These are phyloP conservation scores for Apoderus coryli DNA, from an alignment of 2,888 invertebrate genomes.

Conservation along the genomic window DNA sequence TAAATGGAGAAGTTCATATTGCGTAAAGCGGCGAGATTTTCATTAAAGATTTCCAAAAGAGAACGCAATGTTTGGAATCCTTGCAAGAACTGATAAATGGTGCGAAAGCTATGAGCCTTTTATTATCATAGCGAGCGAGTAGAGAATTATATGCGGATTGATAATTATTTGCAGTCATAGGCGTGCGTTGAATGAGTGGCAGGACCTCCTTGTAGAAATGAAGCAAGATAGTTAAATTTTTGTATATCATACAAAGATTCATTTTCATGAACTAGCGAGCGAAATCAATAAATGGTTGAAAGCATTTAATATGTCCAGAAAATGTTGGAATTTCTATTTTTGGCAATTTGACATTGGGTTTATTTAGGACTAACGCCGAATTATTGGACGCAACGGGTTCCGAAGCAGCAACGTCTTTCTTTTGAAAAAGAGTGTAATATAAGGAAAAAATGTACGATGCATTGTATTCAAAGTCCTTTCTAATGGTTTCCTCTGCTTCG, in stretches of 20 bases:
- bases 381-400: too few relatives aligned
- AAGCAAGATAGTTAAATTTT: conserved; percentile 9
- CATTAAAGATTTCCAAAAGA: too few relatives aligned
- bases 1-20: too few relatives aligned
- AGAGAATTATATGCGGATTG: conserved; percentile 3
- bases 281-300: conserved; percentile 7
- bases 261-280: conserved; percentile 6
- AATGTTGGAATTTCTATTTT: conserved; percentile 5
- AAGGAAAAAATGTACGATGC: too few relatives aligned
- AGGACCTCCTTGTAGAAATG: conserved; percentile 2
- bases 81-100: too few relatives aligned
- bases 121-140: conserved; percentile 7
- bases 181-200: conserved; percentile 4
- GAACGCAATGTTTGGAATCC: too few relatives aligned
- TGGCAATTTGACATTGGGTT: conserved; percentile 3
- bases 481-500: not conserved
- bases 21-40: too few relatives aligned
- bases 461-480: conserved; percentile 1
- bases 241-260: conserved; percentile 5
- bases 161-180: conserved; percentile 7
- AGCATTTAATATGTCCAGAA: conserved; percentile 6
- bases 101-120: conserved; percentile 4
- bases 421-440: too few relatives aligned
- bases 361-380: too few relatives aligned
- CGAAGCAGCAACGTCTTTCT: too few relatives aligned